phyloP scores from a whole-genome alignment of 2,797 vertebrate genomes.

The Decapterus maruadsi region DNA sequence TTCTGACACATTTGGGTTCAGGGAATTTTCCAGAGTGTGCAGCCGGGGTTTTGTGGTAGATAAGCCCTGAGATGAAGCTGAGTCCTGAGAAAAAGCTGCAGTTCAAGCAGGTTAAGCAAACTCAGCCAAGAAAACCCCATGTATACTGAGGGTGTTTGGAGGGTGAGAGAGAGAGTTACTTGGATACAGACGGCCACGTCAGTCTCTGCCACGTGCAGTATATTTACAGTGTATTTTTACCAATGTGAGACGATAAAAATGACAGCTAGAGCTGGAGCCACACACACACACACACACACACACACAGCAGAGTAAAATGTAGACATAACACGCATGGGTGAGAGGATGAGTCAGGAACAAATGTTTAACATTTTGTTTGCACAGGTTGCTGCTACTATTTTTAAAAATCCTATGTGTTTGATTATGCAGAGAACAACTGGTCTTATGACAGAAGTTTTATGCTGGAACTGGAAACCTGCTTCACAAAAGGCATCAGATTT shows the following conservation, averaged over 20 bases:
- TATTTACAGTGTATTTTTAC: not conserved
- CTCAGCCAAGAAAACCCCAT: constrained; percentile 33
- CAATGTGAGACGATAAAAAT: too few relatives aligned
- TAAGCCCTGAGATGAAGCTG: constrained; percentile 65
- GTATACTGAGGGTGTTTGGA: constrained; percentile 16
- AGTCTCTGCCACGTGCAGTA: constrained; percentile 17
- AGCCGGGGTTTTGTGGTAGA: constrained; percentile 54
- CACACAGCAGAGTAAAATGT: not conserved
- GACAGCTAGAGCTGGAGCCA: not conserved
- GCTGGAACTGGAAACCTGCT: too few relatives aligned
- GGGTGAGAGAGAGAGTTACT: constrained; percentile 25
- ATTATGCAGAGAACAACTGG: not conserved
- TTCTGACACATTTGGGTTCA: constrained; percentile 48
- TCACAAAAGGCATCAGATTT: not conserved
- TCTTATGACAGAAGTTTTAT: not conserved
- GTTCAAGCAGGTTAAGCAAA: constrained; percentile 81
- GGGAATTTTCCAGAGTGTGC: constrained; percentile 71
- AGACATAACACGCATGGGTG: not conserved
- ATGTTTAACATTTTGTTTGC: not conserved
- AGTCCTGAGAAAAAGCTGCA: constrained; percentile 75
- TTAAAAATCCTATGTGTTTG: not conserved
- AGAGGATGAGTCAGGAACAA: not conserved
- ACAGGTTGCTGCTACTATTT: not conserved
- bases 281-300: not conserved
- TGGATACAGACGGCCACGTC: constrained; percentile 1